Evolutionary conservation across 2,888 invertebrate species (phyloP), one percentile per base, ranked within the genome.

Genomic region (Mesochorus sp.): DNA sequence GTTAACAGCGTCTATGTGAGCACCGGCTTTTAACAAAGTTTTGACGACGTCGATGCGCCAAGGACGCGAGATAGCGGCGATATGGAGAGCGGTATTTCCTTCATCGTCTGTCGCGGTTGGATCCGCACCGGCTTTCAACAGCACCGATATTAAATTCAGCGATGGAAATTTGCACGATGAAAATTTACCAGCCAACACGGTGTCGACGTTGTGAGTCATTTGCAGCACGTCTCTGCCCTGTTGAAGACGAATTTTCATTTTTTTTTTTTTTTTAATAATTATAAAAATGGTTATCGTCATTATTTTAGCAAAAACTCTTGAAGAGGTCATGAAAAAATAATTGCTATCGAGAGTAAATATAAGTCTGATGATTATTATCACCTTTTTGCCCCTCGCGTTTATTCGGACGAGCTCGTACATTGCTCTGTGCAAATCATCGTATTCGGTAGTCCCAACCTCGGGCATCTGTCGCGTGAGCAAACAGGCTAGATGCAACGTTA

Each of bases 51-150:
- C 84, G 1, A 75, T 80, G 5, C 83, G 80, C 85, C 95, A 95
- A 0, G 95, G 95, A 81, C 92, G 91, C 73, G 95, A 94, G 91
- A 95, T 94, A 79, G 96, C 96, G 0, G 95, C 95, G 76, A 97
- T 92, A 90, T 98, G 98, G 59, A 98, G 93, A 8, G 98, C 96
- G 17, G 97, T 97, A 92, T 97, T 97, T 17, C 96, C 97, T 71
- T 95, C 95, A 64, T 95, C 94, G 91, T 98, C 98, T 1, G 94
- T 91, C 0, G 95, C 95, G 91, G 95, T 95, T 0, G 96, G 95
- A 91, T 95, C 93, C 0, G 97, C 97, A 8, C 98, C 98, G 21
- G 96, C 96, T 82, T 95, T 94, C 80, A 97, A 92, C 87, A 98
- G 92, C 72, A 96, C 94, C 84, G 94, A 93, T 3, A 96, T 95